Percentiles rank a stretch among this genome's conserved stretches.
phyloP scores from a whole-genome alignment of 1,140 invertebrate genomes.

The Drepana arcuata region DNA sequence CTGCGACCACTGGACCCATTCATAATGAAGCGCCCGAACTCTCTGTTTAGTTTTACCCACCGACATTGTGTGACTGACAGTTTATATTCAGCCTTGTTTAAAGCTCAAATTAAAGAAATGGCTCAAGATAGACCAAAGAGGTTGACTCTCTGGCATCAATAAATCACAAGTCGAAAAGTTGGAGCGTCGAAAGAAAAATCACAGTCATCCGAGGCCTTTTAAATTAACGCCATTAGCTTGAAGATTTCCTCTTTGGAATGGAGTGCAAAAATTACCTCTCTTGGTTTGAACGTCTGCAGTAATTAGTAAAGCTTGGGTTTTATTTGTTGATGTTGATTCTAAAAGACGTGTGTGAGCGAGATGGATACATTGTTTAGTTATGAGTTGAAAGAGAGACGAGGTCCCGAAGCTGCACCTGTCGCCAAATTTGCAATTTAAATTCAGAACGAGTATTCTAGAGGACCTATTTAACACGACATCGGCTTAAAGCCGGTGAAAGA shows the following conservation, averaged over 20 bases:
- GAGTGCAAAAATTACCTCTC: constrained; percentile 67
- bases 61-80: constrained; percentile 53
- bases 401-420: constrained; percentile 59
- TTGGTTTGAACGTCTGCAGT: constrained; percentile 56
- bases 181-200: constrained; percentile 52
- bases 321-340: constrained; percentile 73
- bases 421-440: constrained; percentile 73
- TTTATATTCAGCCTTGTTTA: constrained; percentile 27
- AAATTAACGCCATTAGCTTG: constrained; percentile 67
- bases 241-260: constrained; percentile 60
- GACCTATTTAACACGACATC: constrained; percentile 74
- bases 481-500: constrained; percentile 69
- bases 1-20: constrained; percentile 36
- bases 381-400: constrained; percentile 35
- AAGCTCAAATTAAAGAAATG: constrained; percentile 16
- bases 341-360: constrained; percentile 29
- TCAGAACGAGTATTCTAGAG: constrained; percentile 64
- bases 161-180: constrained; percentile 57
- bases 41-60: constrained; percentile 51
- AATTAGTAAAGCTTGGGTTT: constrained; percentile 73
- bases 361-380: constrained; percentile 20
- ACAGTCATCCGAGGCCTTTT: constrained; percentile 64
- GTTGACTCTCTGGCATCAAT: constrained; percentile 40
- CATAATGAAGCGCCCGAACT: constrained; percentile 51
- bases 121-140: constrained; percentile 15